Base-by-base conservation (phyloP, 2,797 vertebrate genomes). In the Acanthopagrus latus region DNA sequence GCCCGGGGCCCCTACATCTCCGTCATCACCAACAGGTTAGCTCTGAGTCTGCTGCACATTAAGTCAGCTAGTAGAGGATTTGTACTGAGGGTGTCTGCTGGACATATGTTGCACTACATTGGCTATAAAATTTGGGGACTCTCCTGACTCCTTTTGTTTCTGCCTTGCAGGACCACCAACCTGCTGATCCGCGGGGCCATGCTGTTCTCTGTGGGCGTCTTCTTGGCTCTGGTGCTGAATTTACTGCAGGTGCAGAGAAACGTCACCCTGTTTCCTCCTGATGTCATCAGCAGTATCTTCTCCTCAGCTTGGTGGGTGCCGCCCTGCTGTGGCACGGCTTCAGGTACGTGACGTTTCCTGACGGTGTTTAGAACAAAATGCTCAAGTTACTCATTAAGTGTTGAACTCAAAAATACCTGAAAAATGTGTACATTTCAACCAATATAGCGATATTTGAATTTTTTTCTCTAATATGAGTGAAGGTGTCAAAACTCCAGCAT, bases 301-400 rank as follows among this genome's bases (percentile, higher is more conserved):
- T 98, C 97, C 60, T 98, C 97, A 0, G 97, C 97, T 18, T 99
- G 98, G 98, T 99, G 98, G 98, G 97, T 99, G 8, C 97, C 97
- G 0, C 97, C 96, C 1, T 97, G 97, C 93, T 99, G 97, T 89
- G 98, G 98, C 57, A 97, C 96, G 1, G 97, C 97, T 0, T 96
- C 98, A 94, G 98, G 97, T 99, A 92, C 29, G 76, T 79, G 13
- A 62, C 33, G 7, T 33, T 33, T 33, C 33, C 29, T 33, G 7
- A 33, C 33, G 7, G 33, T 7, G 33, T 33, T 33, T 1, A 33
- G 33, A 33, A 33, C 7, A 33, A 33, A 33, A 33, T 33, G 33
- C 33, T 33, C 33, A 7, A 2, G 7, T 33, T 33, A 21, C 7
- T 33, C 6, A 33, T 33, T 33, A 7, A 33, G 33, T 33, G 33